phyloP scores from a whole-genome alignment of 2,888 invertebrate species.

The Tenthredo livida region DNA sequence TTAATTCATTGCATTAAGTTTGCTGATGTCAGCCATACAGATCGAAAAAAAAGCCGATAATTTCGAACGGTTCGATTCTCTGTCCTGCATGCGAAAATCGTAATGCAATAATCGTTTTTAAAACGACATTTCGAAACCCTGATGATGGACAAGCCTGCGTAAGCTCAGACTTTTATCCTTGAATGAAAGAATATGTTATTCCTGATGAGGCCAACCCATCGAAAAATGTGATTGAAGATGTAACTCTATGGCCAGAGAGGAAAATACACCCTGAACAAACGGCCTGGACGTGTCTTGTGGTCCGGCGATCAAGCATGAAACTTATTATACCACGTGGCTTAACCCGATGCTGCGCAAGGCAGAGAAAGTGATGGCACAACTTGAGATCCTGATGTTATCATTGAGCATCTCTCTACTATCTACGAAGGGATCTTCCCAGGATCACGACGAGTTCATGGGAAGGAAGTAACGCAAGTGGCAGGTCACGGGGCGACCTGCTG shows the following conservation, averaged over 20 bases:
- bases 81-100: too few species aligned
- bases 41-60: not conserved
- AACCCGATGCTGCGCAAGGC: constrained; percentile 35
- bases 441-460: constrained; percentile 67
- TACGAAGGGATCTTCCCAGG: constrained; percentile 70
- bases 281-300: not conserved
- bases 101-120: not conserved
- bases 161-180: too few species aligned
- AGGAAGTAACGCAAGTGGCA: constrained; percentile 62
- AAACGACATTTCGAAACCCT: not conserved
- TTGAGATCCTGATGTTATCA: constrained; percentile 72
- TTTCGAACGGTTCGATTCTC: too few species aligned
- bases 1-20: not conserved
- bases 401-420: constrained; percentile 63
- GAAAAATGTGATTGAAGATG: not conserved
- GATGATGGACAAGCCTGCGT: too few species aligned
- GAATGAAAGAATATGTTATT: not conserved
- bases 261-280: not conserved
- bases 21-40: not conserved
- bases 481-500: constrained; percentile 31
- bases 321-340: constrained; percentile 20
- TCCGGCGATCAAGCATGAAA: not conserved
- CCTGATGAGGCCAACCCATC: not conserved
- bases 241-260: not conserved
- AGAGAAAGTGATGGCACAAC: constrained; percentile 74